Evolutionary conservation across 2,888 invertebrate species (phyloP), one percentile per base, ranked within the genome.

Genomic region (Endomychus coccineus): DNA sequence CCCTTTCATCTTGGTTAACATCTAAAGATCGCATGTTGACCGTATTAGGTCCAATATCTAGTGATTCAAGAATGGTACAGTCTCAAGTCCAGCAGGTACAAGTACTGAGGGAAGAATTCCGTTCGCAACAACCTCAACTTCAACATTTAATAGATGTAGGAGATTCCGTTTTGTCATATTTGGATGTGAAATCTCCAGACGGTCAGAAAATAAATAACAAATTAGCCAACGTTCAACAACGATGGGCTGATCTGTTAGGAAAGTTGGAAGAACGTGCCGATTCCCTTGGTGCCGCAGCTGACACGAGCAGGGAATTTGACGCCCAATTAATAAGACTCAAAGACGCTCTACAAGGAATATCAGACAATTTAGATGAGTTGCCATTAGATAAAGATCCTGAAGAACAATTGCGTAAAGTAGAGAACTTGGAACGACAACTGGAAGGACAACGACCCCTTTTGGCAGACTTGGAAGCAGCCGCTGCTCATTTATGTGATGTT

Each of bases 1-100:
- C 80, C 46, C 71, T 96, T 37, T 75, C 80, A 4, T 80, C 80
- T 36, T 97, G 96, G 95, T 71, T 96, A 27, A 75, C 76, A 16
- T 85, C 90, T 48, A 97, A 97, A 67, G 94, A 95, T 55, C 83
- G 90, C 51, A 95, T 97, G 94, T 73, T 97, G 66, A 81, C 86
- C 0, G 95, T 94, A 0, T 71, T 97, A 0, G 96, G 96, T 11
- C 95, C 95, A 1, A 92, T 97, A 54, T 92, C 94, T 0, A 88
- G 92, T 0, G 96, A 97, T 66, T 90, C 94, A 1, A 75, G 92
- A 35, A 88, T 95, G 83, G 90, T 95, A 2, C 87, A 90, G 58
- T 91, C 89, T 21, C 96, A 96, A 73, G 87, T 94, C 11, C 91
- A 94, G 59, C 92, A 92, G 74, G 84, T 87, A 2, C 85, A 92